These are phyloP conservation scores for Platypus cylindrus DNA, from an alignment of 2,888 invertebrate genomes.

Conservation along the genomic window DNA sequence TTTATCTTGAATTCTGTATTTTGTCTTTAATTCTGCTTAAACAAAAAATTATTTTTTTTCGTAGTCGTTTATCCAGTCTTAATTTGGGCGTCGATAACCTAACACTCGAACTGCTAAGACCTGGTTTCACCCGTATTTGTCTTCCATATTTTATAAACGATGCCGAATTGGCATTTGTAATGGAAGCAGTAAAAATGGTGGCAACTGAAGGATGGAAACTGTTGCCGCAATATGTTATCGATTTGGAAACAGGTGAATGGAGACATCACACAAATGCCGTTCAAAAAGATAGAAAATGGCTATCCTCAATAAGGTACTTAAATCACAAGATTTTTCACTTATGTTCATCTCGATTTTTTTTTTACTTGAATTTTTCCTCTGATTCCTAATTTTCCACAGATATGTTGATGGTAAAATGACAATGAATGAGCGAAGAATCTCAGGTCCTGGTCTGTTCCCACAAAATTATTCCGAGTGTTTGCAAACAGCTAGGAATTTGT, in stretches of 20 bases:
- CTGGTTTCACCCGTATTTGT: slow-evolving; percentile 76
- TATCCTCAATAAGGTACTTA: slow-evolving; percentile 51
- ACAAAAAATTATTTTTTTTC: slow-evolving; percentile 3
- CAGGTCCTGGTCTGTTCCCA: slow-evolving; percentile 59
- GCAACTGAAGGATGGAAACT: slow-evolving; percentile 84
- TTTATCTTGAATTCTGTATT: background rate
- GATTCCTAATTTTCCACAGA: slow-evolving; percentile 5
- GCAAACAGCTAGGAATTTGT: slow-evolving; percentile 64
- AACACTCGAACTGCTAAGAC: slow-evolving; percentile 60
- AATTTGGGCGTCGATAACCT: slow-evolving; percentile 35
- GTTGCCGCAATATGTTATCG: slow-evolving; percentile 75
- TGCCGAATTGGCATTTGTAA: slow-evolving; percentile 63
- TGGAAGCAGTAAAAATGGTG: slow-evolving; percentile 76
- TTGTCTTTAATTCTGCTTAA: background rate
- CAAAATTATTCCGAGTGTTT: slow-evolving; percentile 65
- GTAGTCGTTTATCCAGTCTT: slow-evolving; percentile 37
- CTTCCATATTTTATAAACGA: slow-evolving; percentile 77
- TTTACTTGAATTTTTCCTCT: too few species aligned
- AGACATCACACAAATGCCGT: slow-evolving; percentile 67
- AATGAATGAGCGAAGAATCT: slow-evolving; percentile 56
- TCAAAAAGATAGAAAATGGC: slow-evolving; percentile 70
- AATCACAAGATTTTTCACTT: too few species aligned
- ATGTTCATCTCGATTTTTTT: too few species aligned
- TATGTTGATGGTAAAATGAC: slow-evolving; percentile 57
- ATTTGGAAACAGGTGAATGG: slow-evolving; percentile 83